A percentile compares a stretch with the other conserved stretches of the same genome.
phyloP scores from a whole-genome alignment of 35 echinoderm and acorn worm species.

The Heliocidaris tuberculata region DNA sequence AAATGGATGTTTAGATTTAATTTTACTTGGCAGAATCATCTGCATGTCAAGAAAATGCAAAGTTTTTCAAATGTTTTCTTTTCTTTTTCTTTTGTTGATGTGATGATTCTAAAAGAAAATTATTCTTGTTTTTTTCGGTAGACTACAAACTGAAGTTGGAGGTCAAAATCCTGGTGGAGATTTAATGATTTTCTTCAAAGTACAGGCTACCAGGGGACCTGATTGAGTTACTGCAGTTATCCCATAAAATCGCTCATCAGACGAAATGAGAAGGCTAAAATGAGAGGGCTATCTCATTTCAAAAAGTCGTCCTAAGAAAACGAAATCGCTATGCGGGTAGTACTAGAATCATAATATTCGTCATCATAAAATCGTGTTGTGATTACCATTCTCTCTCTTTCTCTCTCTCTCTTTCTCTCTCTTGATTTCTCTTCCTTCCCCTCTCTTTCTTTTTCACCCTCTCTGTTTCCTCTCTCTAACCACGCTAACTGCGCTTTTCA shows the following conservation, averaged over 20 bases:
- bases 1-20: too few species aligned
- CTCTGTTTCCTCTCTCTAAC: not conserved
- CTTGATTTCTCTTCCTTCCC: not conserved
- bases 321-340: not conserved
- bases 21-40: too few species aligned
- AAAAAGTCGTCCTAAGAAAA: not conserved
- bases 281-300: not conserved
- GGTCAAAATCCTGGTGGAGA: not conserved
- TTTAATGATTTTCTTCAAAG: not conserved
- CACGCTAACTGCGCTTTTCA: not conserved
- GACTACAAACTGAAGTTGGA: not conserved
- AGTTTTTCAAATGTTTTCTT: too few species aligned
- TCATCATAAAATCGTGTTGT: not conserved
- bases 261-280: not conserved
- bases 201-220: not conserved
- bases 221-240: not conserved
- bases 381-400: not conserved
- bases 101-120: too few species aligned
- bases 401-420: too few species aligned
- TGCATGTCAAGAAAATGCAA: too few species aligned
- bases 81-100: too few species aligned
- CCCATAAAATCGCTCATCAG: not conserved
- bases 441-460: not conserved
- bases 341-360: not conserved
- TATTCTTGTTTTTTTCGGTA: not conserved